phyloP scores from a whole-genome alignment of 2,888 invertebrate genomes.

The Hanleya hanleyi region DNA sequence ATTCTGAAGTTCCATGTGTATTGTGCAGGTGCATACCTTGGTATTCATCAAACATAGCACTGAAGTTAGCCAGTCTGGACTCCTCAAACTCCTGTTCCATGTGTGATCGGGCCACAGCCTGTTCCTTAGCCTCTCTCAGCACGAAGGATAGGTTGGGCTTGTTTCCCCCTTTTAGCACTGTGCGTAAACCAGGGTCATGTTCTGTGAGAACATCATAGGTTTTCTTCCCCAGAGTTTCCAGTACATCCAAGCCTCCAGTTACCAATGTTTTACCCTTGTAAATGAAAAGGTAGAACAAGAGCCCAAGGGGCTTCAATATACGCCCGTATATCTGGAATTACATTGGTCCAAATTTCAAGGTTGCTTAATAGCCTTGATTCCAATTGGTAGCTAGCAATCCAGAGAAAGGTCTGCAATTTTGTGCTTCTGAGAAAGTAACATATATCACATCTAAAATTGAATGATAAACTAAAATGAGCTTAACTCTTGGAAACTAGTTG shows the following conservation, averaged over 20 bases:
- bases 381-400: no score
- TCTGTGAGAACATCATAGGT: conserved; percentile 95
- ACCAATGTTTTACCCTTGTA: conserved; percentile 60
- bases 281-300: no score
- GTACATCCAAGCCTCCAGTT: conserved; percentile 79
- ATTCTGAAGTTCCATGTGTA: no score
- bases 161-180: conserved; percentile 78
- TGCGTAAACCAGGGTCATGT: conserved; percentile 89
- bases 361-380: no score
- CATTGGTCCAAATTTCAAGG: no score
- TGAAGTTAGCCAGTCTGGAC: conserved; percentile 79
- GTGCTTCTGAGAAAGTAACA: no score
- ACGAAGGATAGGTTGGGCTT: conserved; percentile 74
- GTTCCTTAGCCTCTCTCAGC: conserved; percentile 80
- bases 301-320: no score
- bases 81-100: conserved; percentile 74
- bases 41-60: conserved; percentile 87
- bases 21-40: conserved; percentile 78
- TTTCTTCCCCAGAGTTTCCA: conserved; percentile 95
- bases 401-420: no score
- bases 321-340: no score
- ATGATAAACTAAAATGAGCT: no score
- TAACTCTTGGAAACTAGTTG: no score
- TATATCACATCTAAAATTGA: no score
- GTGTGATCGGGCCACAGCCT: conserved; percentile 77